phyloP scores from a whole-genome alignment of 2,888 invertebrate species.

The Hypercompe scribonia region DNA sequence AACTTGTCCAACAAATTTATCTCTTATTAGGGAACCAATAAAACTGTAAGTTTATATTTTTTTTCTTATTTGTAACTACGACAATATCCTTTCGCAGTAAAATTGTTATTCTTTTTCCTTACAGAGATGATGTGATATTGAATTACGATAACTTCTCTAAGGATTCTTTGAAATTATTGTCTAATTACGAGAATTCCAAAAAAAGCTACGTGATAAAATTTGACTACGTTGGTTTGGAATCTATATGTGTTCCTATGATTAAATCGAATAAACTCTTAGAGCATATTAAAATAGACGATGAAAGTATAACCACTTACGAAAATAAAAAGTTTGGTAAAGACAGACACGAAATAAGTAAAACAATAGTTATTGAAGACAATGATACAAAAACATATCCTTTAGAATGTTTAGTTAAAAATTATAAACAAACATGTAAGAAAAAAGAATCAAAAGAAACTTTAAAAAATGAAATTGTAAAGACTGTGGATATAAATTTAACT shows the following conservation, averaged over 20 bases:
- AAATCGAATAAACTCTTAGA: background rate
- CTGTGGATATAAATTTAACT: background rate
- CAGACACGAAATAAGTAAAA: background rate
- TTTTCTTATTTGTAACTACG: background rate
- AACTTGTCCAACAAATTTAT: background rate
- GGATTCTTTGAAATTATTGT: slow-evolving; percentile 1
- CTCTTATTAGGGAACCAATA: background rate
- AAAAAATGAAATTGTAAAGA: background rate
- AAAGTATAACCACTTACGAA: background rate
- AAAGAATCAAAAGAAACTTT: background rate
- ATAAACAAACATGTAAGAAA: background rate
- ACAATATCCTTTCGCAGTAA: too few species aligned
- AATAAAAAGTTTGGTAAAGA: background rate
- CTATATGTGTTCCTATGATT: slow-evolving; percentile 6
- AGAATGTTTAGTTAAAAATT: slow-evolving; percentile 9
- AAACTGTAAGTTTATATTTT: slow-evolving; percentile 9
- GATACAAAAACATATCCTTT: background rate
- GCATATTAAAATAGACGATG: background rate
- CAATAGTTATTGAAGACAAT: background rate
- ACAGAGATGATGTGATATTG: slow-evolving; percentile 15
- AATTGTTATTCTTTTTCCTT: background rate
- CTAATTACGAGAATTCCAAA: slow-evolving; percentile 12
- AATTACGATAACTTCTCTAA: background rate
- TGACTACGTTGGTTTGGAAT: background rate
- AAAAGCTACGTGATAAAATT: slow-evolving; percentile 16